phyloP scores from a whole-genome alignment of 2,113 vertebrate genomes.

The Mormoops blainvillei region DNA sequence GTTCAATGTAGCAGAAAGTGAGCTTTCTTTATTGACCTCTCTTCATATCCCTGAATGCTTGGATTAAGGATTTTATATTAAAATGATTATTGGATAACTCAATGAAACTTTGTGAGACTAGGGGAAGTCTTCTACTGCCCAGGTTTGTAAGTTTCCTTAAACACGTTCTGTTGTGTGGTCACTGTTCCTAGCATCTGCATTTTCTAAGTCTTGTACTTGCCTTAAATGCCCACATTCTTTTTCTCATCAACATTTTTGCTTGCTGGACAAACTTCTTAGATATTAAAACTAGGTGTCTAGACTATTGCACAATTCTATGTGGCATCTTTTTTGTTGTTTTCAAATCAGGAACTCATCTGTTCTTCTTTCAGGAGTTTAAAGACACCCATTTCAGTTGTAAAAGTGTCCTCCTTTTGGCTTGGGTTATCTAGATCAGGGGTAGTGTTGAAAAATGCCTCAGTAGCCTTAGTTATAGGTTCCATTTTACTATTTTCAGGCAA shows the following conservation, averaged over 20 bases:
- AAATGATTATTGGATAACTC: background rate
- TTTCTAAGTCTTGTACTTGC: constrained; percentile 58
- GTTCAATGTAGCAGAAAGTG: background rate
- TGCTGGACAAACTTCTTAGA: constrained; percentile 12
- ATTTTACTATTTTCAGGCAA: background rate
- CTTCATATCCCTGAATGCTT: background rate
- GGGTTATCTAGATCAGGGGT: background rate
- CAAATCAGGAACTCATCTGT: constrained; percentile 57
- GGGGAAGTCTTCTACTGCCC: background rate
- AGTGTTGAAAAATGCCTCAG: background rate
- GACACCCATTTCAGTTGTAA: background rate
- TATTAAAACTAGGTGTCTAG: background rate
- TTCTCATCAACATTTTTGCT: background rate
- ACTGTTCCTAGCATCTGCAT: background rate
- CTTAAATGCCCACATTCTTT: constrained; percentile 43
- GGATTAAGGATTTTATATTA: background rate
- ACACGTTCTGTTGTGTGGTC: background rate
- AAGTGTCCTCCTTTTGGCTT: background rate
- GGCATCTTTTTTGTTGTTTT: background rate
- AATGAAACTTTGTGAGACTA: background rate
- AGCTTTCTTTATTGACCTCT: background rate
- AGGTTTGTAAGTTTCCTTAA: background rate
- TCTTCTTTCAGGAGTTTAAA: constrained; percentile 62
- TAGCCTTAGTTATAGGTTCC: background rate
- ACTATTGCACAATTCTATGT: background rate